Evolutionary conservation across 2,888 invertebrate species (phyloP).

Genomic region (Cancer borealis): DNA sequence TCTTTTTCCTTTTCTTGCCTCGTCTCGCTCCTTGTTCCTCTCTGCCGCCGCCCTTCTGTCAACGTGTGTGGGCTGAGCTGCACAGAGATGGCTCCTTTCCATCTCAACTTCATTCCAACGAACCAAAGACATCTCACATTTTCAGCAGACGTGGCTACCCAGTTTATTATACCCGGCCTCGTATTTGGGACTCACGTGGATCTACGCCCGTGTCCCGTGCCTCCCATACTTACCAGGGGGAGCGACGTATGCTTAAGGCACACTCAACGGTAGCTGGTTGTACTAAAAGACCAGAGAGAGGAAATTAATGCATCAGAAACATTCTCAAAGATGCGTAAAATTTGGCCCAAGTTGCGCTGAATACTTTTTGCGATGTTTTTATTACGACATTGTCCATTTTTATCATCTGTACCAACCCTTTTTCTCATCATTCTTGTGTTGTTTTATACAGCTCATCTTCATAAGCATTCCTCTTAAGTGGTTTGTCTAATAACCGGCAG

Average conservation of each 20-base stretch:
- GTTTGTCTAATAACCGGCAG: not conserved
- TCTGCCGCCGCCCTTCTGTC: not conserved
- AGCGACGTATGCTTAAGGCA: not conserved
- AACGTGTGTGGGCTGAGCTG: not conserved
- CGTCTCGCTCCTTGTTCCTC: not conserved
- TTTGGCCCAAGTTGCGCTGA: not conserved
- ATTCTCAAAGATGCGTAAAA: not conserved
- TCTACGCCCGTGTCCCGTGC: not conserved
- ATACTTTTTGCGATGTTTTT: not conserved
- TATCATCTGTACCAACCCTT: not conserved
- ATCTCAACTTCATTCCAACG: not conserved
- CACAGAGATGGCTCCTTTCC: not conserved
- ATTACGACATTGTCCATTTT: not conserved
- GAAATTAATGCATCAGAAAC: not conserved
- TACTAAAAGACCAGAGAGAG: not conserved
- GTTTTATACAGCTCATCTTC: not conserved
- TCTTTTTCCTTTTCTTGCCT: not conserved
- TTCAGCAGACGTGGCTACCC: not conserved
- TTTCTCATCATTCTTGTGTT: not conserved
- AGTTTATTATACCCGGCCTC: not conserved
- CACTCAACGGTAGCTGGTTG: not conserved
- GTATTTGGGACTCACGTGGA: not conserved
- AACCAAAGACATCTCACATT: not conserved
- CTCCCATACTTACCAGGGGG: not conserved
- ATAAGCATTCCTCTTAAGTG: not conserved